Percentiles rank a stretch among this genome's conserved stretches.
Evolutionary conservation across 2,797 vertebrate genomes (phyloP).

Genomic region (Carduelis carduelis): DNA sequence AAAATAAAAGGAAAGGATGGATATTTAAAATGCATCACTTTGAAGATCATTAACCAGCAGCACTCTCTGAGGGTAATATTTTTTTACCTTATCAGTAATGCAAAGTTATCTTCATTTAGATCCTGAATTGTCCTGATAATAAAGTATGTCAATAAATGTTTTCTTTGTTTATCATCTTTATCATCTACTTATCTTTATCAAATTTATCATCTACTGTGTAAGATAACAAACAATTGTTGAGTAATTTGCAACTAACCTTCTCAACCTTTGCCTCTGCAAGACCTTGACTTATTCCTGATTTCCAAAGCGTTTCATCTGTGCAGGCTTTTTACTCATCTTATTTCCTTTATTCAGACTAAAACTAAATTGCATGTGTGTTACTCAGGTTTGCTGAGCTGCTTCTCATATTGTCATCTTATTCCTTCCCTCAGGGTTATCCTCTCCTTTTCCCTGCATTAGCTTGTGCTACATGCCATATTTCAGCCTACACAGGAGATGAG

Average conservation of each 20-base stretch:
- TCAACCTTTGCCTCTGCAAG: constrained; percentile 8
- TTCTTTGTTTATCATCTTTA: background rate
- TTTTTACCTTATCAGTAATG: background rate
- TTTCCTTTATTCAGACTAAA: background rate
- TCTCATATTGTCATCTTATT: background rate
- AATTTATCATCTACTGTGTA: background rate
- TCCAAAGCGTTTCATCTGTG: background rate
- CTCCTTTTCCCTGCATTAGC: background rate
- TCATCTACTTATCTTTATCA: background rate
- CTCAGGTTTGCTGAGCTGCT: background rate
- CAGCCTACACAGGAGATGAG: background rate
- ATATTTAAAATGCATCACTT: background rate
- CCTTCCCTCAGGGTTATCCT: background rate
- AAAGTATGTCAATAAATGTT: constrained; percentile 3
- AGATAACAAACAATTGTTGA: background rate
- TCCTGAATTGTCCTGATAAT: constrained; percentile 6
- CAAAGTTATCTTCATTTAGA: constrained; percentile 24
- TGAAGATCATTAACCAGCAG: background rate
- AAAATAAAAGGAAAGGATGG: background rate
- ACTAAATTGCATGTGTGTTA: background rate
- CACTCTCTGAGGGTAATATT: background rate
- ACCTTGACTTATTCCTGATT: background rate
- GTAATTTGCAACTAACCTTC: constrained; percentile 6
- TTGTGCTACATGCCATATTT: background rate
- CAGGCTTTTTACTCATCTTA: background rate